These are phyloP conservation scores for Pteria penguin DNA, from an alignment of 2,888 invertebrate genomes.

Conservation along the genomic window DNA sequence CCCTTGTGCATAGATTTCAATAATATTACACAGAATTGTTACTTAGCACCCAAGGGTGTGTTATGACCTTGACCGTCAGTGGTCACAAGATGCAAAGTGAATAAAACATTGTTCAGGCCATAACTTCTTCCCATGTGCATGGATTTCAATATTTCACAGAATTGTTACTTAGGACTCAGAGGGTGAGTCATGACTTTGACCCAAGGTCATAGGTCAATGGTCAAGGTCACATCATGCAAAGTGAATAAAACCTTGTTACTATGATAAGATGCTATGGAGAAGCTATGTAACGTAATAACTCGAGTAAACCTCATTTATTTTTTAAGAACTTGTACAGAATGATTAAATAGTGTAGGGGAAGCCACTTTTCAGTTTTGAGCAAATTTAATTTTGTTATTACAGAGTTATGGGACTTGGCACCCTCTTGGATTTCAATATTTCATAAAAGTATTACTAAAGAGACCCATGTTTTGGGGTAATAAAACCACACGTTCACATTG, in stretches of 20 bases:
- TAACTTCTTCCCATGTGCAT: background rate
- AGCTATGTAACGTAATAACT: too few species aligned
- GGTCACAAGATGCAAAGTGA: background rate
- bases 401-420: too few species aligned
- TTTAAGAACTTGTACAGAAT: too few species aligned
- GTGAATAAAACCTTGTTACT: background rate
- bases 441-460: too few species aligned
- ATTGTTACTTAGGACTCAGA: background rate
- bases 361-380: too few species aligned
- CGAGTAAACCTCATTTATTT: too few species aligned
- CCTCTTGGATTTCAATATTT: too few species aligned
- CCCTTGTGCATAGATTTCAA: background rate
- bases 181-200: background rate
- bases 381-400: too few species aligned
- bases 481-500: too few species aligned
- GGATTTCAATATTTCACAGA: background rate
- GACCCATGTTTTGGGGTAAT: too few species aligned
- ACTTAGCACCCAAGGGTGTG: background rate
- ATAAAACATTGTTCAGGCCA: background rate
- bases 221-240: background rate
- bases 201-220: background rate
- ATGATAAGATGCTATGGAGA: too few species aligned
- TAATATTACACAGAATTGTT: background rate
- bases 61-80: background rate
- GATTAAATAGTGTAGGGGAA: too few species aligned